phyloP scores from a whole-genome alignment of 2,888 invertebrate genomes.

The Coecobrya sp. region DNA sequence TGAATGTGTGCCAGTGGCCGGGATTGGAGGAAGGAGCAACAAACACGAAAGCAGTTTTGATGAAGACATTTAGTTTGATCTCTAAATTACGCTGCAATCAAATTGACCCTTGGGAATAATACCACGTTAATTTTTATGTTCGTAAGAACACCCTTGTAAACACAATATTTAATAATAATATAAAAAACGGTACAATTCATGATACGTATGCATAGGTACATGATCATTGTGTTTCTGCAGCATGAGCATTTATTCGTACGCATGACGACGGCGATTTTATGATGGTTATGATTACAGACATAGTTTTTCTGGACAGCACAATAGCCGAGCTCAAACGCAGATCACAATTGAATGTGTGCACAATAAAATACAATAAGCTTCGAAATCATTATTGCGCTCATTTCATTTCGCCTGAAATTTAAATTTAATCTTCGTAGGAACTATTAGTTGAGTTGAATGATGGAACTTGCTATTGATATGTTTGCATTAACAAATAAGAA shows the following conservation, averaged over 20 bases:
- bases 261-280: not conserved
- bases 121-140: slow-evolving; percentile 56
- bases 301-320: slow-evolving; percentile 3
- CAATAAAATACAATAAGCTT: not conserved
- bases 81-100: slow-evolving; percentile 68
- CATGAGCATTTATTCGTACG: not conserved
- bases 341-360: not conserved
- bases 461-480: too few species aligned
- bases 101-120: slow-evolving; percentile 70
- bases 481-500: too few species aligned
- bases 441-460: too few species aligned
- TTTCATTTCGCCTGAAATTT: not conserved
- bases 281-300: not conserved
- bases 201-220: not conserved
- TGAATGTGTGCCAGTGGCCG: slow-evolving; percentile 51
- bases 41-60: slow-evolving; percentile 48
- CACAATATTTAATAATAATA: not conserved
- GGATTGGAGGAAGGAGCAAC: slow-evolving; percentile 51
- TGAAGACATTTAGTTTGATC: slow-evolving; percentile 72
- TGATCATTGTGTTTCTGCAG: not conserved
- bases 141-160: slow-evolving; percentile 59
- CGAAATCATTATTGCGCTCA: not conserved
- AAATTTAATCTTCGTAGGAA: not conserved
- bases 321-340: not conserved
- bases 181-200: slow-evolving; percentile 43